phyloP scores from a whole-genome alignment of 1,140 invertebrate genomes.

The Piezodorus guildinii region DNA sequence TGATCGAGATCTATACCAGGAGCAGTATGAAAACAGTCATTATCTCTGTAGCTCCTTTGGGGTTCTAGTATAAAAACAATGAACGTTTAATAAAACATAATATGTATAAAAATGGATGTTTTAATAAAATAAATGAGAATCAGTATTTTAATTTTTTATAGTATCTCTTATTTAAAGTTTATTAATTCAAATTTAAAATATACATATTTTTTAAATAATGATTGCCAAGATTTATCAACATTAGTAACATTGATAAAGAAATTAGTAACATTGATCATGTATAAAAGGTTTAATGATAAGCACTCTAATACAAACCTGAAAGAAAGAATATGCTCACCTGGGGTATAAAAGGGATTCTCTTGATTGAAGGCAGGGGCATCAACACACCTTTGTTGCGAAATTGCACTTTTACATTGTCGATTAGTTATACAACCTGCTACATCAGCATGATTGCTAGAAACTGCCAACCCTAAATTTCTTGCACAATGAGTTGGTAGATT shows the following conservation, averaged over 20 bases:
- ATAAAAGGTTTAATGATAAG: no score
- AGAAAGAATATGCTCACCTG: neutral
- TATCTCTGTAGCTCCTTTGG: neutral
- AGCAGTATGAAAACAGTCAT: conserved; percentile 15
- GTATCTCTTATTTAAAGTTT: no score
- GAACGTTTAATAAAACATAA: neutral
- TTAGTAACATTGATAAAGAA: no score
- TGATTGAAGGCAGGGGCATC: neutral
- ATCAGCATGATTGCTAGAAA: neutral
- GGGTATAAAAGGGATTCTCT: neutral
- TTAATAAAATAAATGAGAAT: neutral
- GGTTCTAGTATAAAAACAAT: neutral
- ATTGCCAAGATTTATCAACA: neutral
- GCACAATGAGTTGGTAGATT: neutral
- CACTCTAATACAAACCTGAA: no score
- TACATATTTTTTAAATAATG: neutral
- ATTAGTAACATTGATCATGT: no score
- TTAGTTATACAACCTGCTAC: neutral
- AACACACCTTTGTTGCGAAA: neutral
- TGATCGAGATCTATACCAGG: conserved; percentile 30
- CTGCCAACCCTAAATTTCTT: neutral
- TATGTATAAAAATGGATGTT: neutral
- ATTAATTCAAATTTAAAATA: neutral
- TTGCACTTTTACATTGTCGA: neutral
- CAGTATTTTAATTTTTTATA: neutral